Base-by-base conservation (phyloP, 2,797 vertebrate species). In the Dendrocincla tyrannina region DNA sequence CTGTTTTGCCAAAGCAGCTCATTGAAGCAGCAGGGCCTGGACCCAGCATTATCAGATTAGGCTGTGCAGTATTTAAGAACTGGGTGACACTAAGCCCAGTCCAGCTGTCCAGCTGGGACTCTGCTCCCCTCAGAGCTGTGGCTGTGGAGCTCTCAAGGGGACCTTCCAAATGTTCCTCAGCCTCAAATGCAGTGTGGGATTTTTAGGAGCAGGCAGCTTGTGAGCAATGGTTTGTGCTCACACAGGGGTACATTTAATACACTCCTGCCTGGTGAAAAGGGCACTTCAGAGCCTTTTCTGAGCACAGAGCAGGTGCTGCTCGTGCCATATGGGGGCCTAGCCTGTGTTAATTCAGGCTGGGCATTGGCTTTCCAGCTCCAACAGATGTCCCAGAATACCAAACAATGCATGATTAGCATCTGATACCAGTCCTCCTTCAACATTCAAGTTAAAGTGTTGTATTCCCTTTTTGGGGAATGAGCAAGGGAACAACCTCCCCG, bases 251-350 rank as follows among this genome's bases (percentile, higher is more conserved):
- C 11, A 6, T 10, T 12, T 55, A 22, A 11, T 22, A 5, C 55
- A 35, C 28, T 28, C 18, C 11, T 8, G 37, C 32, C 28, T n/a
- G 47, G 41, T 15, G 44, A 30, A 56, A 41, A 85, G 41, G 64
- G 32, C 16, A 10, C 1, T 23, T 47, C 1, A 22, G 59, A 24
- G n/a, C 24, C 23, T 72, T 11, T 35, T 39, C 33, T 14, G 25
- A 60, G 44, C 79, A n/a, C 11, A 9, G 27, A 62, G 78, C 55
- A 32, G 52, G 27, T 50, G 75, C 82, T 83, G 67, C 62, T 32
- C 0, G 0, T n/a, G 30, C 64, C 33, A 7, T 1, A 2, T 2
- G 28, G 62, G 47, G 33, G 23, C 13, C 37, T 12, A 46, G 74
- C 35, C 63, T 6, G 0, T 14, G n/a, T 15, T 85, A 11, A 49